Evolutionary conservation across 2,797 vertebrate species (phyloP).

Genomic region (Helostoma temminkii): DNA sequence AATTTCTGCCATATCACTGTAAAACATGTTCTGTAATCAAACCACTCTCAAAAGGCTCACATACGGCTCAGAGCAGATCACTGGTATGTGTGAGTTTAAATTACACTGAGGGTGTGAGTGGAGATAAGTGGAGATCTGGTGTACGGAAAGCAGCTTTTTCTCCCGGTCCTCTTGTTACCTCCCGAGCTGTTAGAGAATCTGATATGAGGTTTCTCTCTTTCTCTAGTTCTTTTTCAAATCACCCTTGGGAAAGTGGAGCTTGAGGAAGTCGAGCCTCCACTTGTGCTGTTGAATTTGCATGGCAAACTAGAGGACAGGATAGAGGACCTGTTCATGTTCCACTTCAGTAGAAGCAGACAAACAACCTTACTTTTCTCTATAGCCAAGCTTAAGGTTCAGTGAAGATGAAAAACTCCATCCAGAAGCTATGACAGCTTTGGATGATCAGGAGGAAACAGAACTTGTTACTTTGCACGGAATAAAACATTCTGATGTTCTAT

Average conservation of each 20-base stretch:
- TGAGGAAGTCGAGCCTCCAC: slow-evolving; percentile 65
- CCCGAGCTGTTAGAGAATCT: slow-evolving; percentile 59
- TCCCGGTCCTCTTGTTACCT: slow-evolving; percentile 63
- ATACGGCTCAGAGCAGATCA: slow-evolving; percentile 34
- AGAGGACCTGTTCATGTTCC: slow-evolving; percentile 67
- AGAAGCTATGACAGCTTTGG: slow-evolving; percentile 26
- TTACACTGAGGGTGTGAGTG: slow-evolving; percentile 53
- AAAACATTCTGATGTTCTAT: slow-evolving; percentile 42
- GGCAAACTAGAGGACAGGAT: slow-evolving; percentile 49
- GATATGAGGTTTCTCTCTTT: slow-evolving; percentile 49
- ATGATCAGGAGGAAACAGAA: slow-evolving; percentile 31
- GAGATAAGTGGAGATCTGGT: slow-evolving; percentile 66
- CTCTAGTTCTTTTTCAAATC: slow-evolving; percentile 51
- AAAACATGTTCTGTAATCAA: slow-evolving; percentile 50
- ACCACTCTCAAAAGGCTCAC: slow-evolving; percentile 42
- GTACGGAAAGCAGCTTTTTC: slow-evolving; percentile 65
- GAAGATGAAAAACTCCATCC: slow-evolving; percentile 31
- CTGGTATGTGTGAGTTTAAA: slow-evolving; percentile 47
- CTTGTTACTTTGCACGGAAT: slow-evolving; percentile 36
- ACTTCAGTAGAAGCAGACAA: slow-evolving; percentile 62
- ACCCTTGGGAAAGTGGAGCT: slow-evolving; percentile 62
- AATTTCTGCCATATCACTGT: slow-evolving; percentile 25
- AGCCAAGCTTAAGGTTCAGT: slow-evolving; percentile 27
- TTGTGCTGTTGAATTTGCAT: slow-evolving; percentile 53
- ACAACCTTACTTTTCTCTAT: slow-evolving; percentile 51